Evolutionary conservation across 1,140 invertebrate species (phyloP), one percentile per base, ranked within the genome.

Genomic region (Prorops nasuta): DNA sequence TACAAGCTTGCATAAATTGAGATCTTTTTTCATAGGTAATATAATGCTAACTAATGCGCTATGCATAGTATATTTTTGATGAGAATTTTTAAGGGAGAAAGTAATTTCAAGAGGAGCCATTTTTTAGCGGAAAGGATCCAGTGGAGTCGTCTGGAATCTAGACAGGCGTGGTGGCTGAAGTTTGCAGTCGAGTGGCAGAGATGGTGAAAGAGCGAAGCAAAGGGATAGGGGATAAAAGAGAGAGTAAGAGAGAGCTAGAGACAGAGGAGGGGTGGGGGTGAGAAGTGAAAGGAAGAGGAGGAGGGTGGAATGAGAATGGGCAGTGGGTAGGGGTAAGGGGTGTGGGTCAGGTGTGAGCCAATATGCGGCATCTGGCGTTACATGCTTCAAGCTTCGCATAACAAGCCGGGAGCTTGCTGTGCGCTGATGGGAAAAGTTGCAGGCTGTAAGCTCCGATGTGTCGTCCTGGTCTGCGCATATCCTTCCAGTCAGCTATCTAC

Each of bases 391-490:
- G 71, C 71, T 67, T 73, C 63, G 67, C 71, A 74, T 75, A 75
- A 77, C 74, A 75, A 77, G 71, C 66, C 71, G 51, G 59, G 51
- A 63, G 63, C 60, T 65, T 63, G 63, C 56, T 60, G 56, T 37
- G 57, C 60, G 56, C 62, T 75, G 72, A 77, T 75, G 72, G 73
- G 72, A 77, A 77, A 77, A 77, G 71, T 77, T 76, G 71, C 64
- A 66, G 60, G 59, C 64, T 69, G 70, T 66, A 69, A 67, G 71
- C 66, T 69, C 64, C 64, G 67, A 72, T 66, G 61, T 65, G 49
- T 62, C 54, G 42, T 58, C 42, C 47, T 60, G 10, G 42, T 15
- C 28, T 28, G 31, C 32, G 39, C 38, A 35, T 52, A 56, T 44
- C 48, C 36, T 53, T 54, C 36, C 57, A 17, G 4, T 10, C 18